Evolutionary conservation across 2,113 vertebrate species (phyloP), one percentile per base, ranked within the genome.

Genomic region (Ramphastos sulfuratus): DNA sequence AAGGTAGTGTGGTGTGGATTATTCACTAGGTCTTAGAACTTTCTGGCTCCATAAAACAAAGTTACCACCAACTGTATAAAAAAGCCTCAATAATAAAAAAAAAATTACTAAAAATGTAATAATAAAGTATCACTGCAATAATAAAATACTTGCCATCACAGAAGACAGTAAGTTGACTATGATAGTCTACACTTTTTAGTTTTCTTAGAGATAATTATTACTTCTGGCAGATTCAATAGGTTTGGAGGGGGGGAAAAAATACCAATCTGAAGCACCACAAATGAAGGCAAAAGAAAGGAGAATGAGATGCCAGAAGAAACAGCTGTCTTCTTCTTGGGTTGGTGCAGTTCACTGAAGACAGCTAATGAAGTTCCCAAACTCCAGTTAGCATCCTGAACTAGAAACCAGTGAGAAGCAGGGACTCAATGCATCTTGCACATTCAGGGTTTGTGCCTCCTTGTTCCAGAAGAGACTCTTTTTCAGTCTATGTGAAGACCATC

Each of bases 1-100:
- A 95, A 95, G 71, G 70, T 79, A 96, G 59, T 50, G 89, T 69
- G 56, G 63, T 89, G 86, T 94, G 90, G 90, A 87, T 95, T 96
- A 94, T 88, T 91, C 81, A 91, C 92, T 74, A 79, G 59, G 70
- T 93, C 74, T 78, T 65, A 84, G 90, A 95, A 86, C 37, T 84
- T 92, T 77, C 72, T 69, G 80, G 92, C 63, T 92, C 71, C 65
- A 95, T 87, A 95, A 96, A 94, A 89, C 66, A 89, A 85, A 92
- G 71, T 80, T 84, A 77, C 35, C 60, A 74, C 27, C 80, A 94
- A 48, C 31, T 1, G 3, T 67, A 88, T 76, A 56, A 72, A 89
- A 86, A 81, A 90, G 33, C 8, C 64, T 71, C 72, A 63, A 72
- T 74, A 39, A 42, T 42, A 42, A 42, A 42, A 89, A 72, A 94